Percentiles rank a stretch among this genome's conserved stretches.
phyloP scores from a whole-genome alignment of 2,113 vertebrate species.

The Hymenochirus boettgeri region DNA sequence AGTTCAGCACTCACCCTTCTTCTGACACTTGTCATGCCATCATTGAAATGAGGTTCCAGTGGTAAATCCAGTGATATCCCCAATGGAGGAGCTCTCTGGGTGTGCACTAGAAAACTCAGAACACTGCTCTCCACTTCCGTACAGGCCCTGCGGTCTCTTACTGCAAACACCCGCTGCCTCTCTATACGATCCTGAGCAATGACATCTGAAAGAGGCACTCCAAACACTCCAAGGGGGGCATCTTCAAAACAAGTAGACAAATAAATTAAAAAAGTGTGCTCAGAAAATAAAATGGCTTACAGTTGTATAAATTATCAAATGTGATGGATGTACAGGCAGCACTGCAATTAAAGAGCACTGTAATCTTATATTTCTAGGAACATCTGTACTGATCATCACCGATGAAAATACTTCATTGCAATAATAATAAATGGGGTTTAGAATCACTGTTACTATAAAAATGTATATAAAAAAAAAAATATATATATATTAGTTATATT shows the following conservation, averaged over 20 bases:
- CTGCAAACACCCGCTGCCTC: constrained; percentile 65
- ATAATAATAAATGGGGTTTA: too few species aligned
- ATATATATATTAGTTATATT: too few species aligned
- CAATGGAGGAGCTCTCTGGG: constrained; percentile 46
- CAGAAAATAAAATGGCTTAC: too few species aligned
- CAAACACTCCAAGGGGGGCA: constrained; percentile 67
- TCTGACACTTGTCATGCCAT: constrained; percentile 60
- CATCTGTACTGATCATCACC: too few species aligned
- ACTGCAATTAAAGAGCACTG: too few species aligned
- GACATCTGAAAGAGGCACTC: constrained; percentile 70
- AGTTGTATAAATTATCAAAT: too few species aligned
- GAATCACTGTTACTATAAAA: too few species aligned
- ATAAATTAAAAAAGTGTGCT: not conserved
- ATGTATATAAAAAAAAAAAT: too few species aligned
- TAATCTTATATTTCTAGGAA: too few species aligned
- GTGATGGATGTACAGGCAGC: too few species aligned
- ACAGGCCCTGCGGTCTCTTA: constrained; percentile 72
- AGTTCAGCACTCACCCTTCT: constrained; percentile 60
- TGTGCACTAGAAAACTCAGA: constrained; percentile 67
- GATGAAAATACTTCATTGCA: too few species aligned
- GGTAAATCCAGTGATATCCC: constrained; percentile 34
- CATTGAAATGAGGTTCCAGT: constrained; percentile 47
- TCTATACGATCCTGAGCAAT: constrained; percentile 68
- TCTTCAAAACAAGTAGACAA: constrained; percentile 50
- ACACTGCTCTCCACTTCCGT: constrained; percentile 76